Evolutionary conservation across 2,113 vertebrate species (phyloP).

Genomic region (Malurus cyaneus): DNA sequence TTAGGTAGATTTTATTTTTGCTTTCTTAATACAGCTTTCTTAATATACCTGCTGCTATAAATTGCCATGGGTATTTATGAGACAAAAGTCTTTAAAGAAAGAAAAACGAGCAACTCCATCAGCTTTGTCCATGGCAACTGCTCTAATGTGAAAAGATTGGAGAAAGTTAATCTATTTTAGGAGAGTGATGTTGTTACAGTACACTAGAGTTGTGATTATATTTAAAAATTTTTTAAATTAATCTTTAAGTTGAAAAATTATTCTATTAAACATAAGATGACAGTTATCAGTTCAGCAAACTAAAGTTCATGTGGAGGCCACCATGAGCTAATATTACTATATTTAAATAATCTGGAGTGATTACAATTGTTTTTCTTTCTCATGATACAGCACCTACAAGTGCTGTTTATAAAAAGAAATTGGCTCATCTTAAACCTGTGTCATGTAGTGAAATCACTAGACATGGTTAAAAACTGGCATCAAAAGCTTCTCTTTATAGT

Average conservation of each 20-base stretch:
- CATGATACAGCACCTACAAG: constrained; percentile 13
- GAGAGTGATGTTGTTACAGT: background rate
- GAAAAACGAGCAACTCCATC: background rate
- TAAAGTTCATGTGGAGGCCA: background rate
- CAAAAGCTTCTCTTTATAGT: background rate
- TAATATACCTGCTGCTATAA: background rate
- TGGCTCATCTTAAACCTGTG: background rate
- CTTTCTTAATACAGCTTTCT: background rate
- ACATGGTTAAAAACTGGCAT: background rate
- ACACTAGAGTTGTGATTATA: background rate
- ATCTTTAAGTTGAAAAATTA: background rate
- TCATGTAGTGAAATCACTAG: background rate
- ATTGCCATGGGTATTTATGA: background rate
- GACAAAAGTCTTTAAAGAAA: background rate
- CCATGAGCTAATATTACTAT: background rate
- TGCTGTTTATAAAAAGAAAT: background rate
- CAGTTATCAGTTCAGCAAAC: background rate
- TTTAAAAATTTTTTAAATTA: background rate
- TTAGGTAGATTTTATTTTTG: background rate
- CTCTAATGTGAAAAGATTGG: background rate
- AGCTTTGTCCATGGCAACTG: background rate
- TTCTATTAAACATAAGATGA: background rate
- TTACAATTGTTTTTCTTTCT: background rate
- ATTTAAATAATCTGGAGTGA: constrained; percentile 1
- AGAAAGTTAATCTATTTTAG: background rate